Percentiles rank a stretch among this genome's conserved stretches.
phyloP scores from a whole-genome alignment of 2,888 invertebrate genomes.

The Drosophila recens region DNA sequence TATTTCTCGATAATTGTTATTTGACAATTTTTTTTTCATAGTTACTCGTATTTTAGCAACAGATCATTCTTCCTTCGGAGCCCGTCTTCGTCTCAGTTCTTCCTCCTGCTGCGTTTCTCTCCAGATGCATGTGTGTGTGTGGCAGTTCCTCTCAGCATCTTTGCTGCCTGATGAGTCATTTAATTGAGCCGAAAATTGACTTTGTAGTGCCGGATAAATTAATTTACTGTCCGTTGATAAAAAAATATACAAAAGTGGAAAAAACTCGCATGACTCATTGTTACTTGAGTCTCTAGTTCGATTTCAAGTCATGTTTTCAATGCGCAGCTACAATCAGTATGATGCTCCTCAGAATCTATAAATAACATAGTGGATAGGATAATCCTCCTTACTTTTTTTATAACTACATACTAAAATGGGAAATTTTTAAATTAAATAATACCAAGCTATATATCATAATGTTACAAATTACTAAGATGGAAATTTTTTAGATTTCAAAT shows the following conservation, averaged over 20 bases:
- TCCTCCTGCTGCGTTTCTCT: conserved; percentile 17
- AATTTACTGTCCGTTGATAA: conserved; percentile 68
- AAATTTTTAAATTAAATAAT: no score
- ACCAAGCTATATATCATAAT: no score
- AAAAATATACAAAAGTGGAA: conserved; percentile 25
- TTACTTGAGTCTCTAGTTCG: conserved; percentile 21
- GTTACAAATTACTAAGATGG: no score
- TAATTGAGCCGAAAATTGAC: conserved; percentile 77
- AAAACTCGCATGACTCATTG: conserved; percentile 57
- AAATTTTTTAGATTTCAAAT: no score
- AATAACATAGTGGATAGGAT: conserved; percentile 36
- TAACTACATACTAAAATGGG: background rate
- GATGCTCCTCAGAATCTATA: conserved; percentile 27
- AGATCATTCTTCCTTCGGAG: conserved; percentile 38
- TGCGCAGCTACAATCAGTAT: conserved; percentile 24
- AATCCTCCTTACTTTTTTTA: conserved; percentile 41
- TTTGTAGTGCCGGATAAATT: conserved; percentile 71
- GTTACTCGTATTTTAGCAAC: conserved; percentile 39
- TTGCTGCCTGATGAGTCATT: conserved; percentile 73
- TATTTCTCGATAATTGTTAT: conserved; percentile 37
- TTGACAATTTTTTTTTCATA: conserved; percentile 42
- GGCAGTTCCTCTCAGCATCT: conserved; percentile 44
- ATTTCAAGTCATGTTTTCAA: conserved; percentile 18
- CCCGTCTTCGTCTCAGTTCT: background rate
- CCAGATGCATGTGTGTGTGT: conserved; percentile 35